phyloP scores from a whole-genome alignment of 2,113 vertebrate species.

The Mirounga angustirostris region DNA sequence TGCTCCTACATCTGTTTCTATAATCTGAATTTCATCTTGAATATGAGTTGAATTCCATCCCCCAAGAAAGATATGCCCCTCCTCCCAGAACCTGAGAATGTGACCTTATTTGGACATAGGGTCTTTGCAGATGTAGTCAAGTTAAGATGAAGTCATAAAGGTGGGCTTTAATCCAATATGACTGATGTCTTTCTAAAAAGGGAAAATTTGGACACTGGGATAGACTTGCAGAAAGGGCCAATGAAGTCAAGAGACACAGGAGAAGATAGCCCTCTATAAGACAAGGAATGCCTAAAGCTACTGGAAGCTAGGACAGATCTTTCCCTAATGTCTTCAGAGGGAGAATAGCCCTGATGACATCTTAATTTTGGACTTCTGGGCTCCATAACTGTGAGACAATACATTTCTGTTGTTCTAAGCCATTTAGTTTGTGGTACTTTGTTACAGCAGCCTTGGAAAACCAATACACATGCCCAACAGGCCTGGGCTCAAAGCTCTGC shows the following conservation, averaged over 20 bases:
- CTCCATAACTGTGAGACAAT: background rate
- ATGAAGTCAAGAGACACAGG: background rate
- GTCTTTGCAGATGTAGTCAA: background rate
- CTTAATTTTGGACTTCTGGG: background rate
- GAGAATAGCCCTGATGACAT: background rate
- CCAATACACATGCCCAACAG: rapidly evolving
- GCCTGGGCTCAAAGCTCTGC: background rate
- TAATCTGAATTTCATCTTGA: background rate
- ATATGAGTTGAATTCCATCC: background rate
- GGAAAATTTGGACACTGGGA: background rate
- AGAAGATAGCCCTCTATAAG: background rate
- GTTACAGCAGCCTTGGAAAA: background rate
- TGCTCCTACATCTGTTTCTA: background rate
- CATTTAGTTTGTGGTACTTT: too few species aligned
- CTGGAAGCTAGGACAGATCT: background rate
- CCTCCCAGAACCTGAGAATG: background rate
- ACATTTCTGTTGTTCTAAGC: background rate
- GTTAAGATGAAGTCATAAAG: background rate
- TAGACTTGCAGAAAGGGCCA: background rate
- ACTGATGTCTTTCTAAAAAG: background rate
- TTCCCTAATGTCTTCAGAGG: background rate
- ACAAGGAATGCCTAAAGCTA: background rate
- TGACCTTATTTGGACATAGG: background rate
- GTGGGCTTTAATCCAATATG: background rate
- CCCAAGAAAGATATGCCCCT: background rate